These are phyloP conservation scores for Pteria penguin DNA, from an alignment of 2,888 invertebrate genomes.

Conservation along the genomic window DNA sequence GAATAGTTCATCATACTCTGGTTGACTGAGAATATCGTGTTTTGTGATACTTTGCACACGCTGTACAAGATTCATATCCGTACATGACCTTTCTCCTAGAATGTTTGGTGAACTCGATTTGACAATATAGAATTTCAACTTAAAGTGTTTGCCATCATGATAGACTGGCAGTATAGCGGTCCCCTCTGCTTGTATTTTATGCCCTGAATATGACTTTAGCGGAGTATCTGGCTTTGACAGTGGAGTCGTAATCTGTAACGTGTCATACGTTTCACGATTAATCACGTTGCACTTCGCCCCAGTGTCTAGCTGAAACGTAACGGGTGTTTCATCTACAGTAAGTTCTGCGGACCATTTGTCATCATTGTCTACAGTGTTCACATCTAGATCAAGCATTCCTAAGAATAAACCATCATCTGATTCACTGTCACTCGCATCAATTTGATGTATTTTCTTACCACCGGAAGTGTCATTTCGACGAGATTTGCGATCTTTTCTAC, in stretches of 20 bases:
- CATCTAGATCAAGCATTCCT: background rate
- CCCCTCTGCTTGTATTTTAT: conserved; percentile 30
- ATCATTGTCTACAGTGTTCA: conserved; percentile 16
- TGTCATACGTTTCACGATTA: conserved; percentile 21
- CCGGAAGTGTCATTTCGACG: background rate
- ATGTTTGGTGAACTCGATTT: conserved; percentile 33
- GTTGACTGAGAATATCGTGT: conserved; percentile 10
- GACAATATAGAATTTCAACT: conserved; percentile 38
- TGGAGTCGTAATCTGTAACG: conserved; percentile 30
- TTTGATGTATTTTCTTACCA: conserved; percentile 16
- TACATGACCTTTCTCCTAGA: conserved; percentile 36
- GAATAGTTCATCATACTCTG: conserved; percentile 35
- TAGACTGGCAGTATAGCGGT: conserved; percentile 13
- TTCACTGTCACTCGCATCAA: conserved; percentile 4
- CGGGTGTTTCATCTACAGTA: conserved; percentile 18
- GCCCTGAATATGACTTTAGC: conserved; percentile 42
- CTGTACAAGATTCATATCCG: conserved; percentile 32
- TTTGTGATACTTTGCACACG: conserved; percentile 15
- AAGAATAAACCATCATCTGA: conserved; percentile 18
- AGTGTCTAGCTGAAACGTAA: conserved; percentile 46
- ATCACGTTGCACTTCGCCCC: conserved; percentile 48
- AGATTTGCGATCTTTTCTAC: background rate
- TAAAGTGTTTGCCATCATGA: conserved; percentile 4
- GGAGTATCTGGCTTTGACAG: conserved; percentile 19
- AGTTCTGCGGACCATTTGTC: conserved; percentile 24